Evolutionary conservation across 2,888 invertebrate genomes (phyloP).

Genomic region (Sesia apiformis): DNA sequence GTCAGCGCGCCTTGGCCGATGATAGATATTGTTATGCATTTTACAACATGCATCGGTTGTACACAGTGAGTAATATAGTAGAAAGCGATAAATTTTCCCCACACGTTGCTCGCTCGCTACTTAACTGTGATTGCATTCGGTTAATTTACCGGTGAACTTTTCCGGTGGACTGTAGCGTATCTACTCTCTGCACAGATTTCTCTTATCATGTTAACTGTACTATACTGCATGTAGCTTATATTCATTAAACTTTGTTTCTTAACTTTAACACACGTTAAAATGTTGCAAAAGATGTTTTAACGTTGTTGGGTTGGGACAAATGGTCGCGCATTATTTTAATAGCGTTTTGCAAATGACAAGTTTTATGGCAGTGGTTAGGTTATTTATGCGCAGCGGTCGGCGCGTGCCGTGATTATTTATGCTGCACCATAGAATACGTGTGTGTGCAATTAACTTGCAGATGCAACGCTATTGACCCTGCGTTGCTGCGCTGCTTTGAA

Average conservation of each 20-base stretch:
- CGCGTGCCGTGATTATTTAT: conserved; percentile 23
- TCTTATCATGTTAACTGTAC: background rate
- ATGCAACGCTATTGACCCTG: conserved; percentile 30
- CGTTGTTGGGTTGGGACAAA: background rate
- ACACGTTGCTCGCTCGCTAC: conserved; percentile 22
- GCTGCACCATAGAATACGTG: conserved; percentile 5
- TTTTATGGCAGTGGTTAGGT: conserved; percentile 19
- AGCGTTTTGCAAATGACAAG: conserved; percentile 21
- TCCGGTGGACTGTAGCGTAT: conserved; percentile 15
- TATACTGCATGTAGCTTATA: too few species aligned
- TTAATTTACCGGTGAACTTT: conserved; percentile 37
- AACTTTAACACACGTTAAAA: too few species aligned
- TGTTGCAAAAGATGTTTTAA: background rate
- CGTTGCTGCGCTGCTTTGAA: conserved; percentile 5
- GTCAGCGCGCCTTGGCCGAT: conserved; percentile 1
- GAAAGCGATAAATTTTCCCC: conserved; percentile 49
- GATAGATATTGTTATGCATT: conserved; percentile 15
- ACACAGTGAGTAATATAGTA: conserved; percentile 13
- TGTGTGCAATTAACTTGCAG: conserved; percentile 25
- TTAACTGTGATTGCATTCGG: conserved; percentile 35
- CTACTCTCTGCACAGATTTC: background rate
- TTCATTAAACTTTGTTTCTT: too few species aligned
- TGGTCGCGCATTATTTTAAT: background rate
- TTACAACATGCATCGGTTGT: conserved; percentile 12
- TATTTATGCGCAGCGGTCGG: conserved; percentile 17